Evolutionary conservation across 1,140 invertebrate species (phyloP).

Genomic region (Delia radicum): DNA sequence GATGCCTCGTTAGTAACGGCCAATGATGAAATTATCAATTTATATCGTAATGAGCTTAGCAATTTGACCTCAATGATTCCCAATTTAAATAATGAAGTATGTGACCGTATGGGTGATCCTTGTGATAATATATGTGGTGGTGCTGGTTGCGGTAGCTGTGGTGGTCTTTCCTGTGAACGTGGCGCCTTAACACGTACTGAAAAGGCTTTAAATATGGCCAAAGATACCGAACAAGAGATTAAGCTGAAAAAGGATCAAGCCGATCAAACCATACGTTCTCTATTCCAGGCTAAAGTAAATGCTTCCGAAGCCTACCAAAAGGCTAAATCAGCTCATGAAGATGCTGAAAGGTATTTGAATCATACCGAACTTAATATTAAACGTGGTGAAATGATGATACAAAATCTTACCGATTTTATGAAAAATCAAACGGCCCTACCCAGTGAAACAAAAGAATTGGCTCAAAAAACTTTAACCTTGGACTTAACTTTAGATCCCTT

Average conservation of each 20-base stretch:
- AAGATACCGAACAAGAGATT: conserved; percentile 78
- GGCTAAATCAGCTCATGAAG: conserved; percentile 58
- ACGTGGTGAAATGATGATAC: conserved; percentile 61
- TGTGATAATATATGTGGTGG: conserved; percentile 92
- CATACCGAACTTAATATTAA: conserved; percentile 59
- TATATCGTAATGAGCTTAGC: conserved; percentile 67
- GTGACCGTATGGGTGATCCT: conserved; percentile 80
- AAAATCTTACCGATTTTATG: conserved; percentile 75
- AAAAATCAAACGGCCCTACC: conserved; percentile 75
- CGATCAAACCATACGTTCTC: conserved; percentile 60
- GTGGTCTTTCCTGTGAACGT: conserved; percentile 83
- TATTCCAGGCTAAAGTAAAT: conserved; percentile 62
- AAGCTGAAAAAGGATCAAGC: conserved; percentile 79
- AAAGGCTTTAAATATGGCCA: conserved; percentile 80
- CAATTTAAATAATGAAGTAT: conserved; percentile 85
- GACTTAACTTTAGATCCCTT: conserved; percentile 73
- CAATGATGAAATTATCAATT: conserved; percentile 68
- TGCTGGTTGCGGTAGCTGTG: conserved; percentile 89
- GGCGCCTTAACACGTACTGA: conserved; percentile 86
- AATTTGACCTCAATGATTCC: conserved; percentile 74
- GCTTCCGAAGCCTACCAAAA: conserved; percentile 59
- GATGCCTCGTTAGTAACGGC: conserved; percentile 71
- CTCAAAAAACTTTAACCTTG: conserved; percentile 71
- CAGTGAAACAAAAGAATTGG: conserved; percentile 75
- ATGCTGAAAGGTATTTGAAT: conserved; percentile 58